Base-by-base conservation (phyloP, 2,113 vertebrate species). In the Numida meleagris region DNA sequence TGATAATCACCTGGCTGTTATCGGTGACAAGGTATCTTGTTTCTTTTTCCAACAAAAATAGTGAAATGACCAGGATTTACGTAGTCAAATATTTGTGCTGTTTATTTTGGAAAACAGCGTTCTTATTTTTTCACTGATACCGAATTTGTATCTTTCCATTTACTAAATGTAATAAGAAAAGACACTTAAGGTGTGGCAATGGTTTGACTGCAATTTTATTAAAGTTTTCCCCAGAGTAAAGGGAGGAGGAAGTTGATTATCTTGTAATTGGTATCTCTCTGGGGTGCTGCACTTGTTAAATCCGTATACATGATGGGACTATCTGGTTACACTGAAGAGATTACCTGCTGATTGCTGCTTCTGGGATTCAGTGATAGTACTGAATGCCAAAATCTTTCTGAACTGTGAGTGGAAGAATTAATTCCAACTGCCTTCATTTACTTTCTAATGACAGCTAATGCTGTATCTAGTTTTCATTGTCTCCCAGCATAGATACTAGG, bases 291-390 rank as follows among this genome's bases (percentile, higher is more conserved):
- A 46, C 76, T 97, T 95, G 79, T 91, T 93, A 95, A 94, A 86
- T 90, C 88, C 48, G 51, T 62, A 1, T 55, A 53, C 78, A 50
- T 95, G 90, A 91, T 53, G 79, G 88, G 86, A 82, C 90, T 90
- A 88, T 94, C 86, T 86, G 86, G 91, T 93, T 88, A 57, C 82
- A 23, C 62, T 93, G 94, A 96, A 73, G 80, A 95, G 92, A 94
- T 93, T 91, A 97, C 91, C 94, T 94, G 57, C 80, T 96, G 94
- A 96, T 95, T 93, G 86, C 76, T 75, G 24, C 83, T 95, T 93
- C 70, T 90, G 90, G 94, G 90, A 92, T 93, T 95, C 92, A 82
- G 83, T 86, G 95, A 96, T 96, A 95, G 72, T 79, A 45, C 38
- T 84, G 86, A 96, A 95, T 81, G 62, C 88, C 88, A 86, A 87